Percentiles rank a stretch among this genome's conserved stretches.
Conservation (phyloP, 2,888 invertebrate genomes). For the Luffia ferchaultella region DNA sequence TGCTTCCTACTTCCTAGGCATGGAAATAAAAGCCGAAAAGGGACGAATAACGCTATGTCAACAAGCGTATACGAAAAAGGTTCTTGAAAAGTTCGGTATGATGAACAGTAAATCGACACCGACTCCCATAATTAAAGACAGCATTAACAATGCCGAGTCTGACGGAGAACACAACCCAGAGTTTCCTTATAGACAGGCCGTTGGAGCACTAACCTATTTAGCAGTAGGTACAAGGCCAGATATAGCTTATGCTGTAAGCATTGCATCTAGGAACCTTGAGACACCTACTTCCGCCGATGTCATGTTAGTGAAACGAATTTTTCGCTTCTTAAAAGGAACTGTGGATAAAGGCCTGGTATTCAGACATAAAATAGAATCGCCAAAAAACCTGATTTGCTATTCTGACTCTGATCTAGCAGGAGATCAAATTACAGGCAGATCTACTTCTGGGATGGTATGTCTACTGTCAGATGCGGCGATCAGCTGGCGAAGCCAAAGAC, state of each 20-base stretch:
- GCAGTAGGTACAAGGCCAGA: not conserved
- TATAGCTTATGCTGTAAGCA: not conserved
- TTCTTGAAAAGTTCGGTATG: slow-evolving; percentile 1
- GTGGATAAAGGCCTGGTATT: not conserved
- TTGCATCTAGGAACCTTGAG: not conserved
- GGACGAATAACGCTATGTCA: not conserved
- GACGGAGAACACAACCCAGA: not conserved
- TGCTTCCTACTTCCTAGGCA: not conserved
- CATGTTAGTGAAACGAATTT: not conserved
- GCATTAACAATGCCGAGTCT: not conserved
- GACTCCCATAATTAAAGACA: slow-evolving; percentile 1
- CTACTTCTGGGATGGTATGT: slow-evolving; percentile 1
- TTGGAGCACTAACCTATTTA: not conserved
- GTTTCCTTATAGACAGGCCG: not conserved
- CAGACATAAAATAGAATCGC: not conserved
- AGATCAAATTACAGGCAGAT: not conserved
- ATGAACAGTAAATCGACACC: not conserved
- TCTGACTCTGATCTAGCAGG: slow-evolving; percentile 1
- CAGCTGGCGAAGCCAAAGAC: not conserved
- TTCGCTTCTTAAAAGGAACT: not conserved
- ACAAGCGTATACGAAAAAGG: not conserved
- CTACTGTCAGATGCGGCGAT: not conserved
- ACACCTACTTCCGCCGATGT: not conserved
- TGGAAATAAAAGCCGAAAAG: slow-evolving; percentile 1
- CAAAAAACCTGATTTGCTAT: not conserved